Conservation (phyloP, 1,140 invertebrate genomes). For the Agrypnia vestita region DNA sequence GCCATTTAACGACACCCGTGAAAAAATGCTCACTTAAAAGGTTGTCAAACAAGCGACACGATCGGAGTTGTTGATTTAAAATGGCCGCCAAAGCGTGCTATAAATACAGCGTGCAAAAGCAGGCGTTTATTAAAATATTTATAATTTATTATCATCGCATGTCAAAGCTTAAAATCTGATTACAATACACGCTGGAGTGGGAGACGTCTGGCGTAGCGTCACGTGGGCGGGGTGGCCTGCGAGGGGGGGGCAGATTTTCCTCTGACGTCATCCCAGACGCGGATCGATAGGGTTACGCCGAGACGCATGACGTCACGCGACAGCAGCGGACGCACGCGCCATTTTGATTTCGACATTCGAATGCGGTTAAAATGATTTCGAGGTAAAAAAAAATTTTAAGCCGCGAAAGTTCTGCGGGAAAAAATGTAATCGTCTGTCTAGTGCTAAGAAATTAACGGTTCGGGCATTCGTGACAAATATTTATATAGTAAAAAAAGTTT, state of each 20-base stretch:
- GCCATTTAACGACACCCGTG: too few relatives aligned
- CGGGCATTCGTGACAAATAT: not conserved
- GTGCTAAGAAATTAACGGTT: not conserved
- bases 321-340: not conserved
- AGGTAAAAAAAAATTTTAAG: too few relatives aligned
- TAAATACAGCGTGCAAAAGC: too few relatives aligned
- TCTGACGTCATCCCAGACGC: constrained; percentile 14
- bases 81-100: too few relatives aligned
- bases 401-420: not conserved
- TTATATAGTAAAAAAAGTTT: not conserved
- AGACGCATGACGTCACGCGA: constrained; percentile 9
- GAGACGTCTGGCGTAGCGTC: not conserved
- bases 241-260: not conserved
- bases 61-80: too few relatives aligned
- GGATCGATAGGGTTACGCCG: constrained; percentile 9
- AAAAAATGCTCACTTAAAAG: too few relatives aligned
- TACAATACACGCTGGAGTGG: constrained; percentile 52
- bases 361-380: too few relatives aligned
- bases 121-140: too few relatives aligned
- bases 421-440: not conserved
- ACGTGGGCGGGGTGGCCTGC: not conserved
- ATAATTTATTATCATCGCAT: too few relatives aligned
- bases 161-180: too few relatives aligned
- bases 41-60: too few relatives aligned
- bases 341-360: not conserved